phyloP scores from a whole-genome alignment of 2,797 vertebrate genomes.

The Propithecus perrieri region DNA sequence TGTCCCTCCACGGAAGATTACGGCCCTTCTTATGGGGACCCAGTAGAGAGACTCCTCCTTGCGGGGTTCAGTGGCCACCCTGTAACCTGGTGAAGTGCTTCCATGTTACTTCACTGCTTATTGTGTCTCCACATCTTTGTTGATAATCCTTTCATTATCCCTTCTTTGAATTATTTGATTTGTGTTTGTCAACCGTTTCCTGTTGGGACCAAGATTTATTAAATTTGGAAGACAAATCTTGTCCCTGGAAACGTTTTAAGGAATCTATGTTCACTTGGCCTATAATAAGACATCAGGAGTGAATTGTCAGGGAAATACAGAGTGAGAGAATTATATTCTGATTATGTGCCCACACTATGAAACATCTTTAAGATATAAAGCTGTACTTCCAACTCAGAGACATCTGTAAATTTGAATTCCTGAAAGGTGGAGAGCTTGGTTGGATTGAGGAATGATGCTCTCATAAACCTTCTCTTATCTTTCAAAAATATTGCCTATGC shows the following conservation, averaged over 20 bases:
- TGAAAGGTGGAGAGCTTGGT: neutral
- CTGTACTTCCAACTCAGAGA: neutral
- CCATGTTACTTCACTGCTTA: neutral
- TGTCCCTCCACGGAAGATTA: neutral
- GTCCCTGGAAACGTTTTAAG: neutral
- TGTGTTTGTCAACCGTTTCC: constrained; percentile 3
- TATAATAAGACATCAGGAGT: neutral
- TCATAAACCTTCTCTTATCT: neutral
- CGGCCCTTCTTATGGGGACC: neutral
- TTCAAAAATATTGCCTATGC: neutral
- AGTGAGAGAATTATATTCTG: neutral
- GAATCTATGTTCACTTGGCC: neutral
- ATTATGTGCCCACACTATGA: neutral
- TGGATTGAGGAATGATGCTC: neutral
- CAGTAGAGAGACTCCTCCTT: neutral
- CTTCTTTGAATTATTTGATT: neutral
- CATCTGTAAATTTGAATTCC: constrained; percentile 11
- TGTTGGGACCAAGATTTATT: neutral
- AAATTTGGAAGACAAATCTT: constrained; percentile 40
- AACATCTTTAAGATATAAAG: neutral
- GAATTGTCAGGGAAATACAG: neutral
- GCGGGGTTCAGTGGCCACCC: neutral
- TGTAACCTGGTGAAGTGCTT: neutral
- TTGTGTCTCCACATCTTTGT: neutral
- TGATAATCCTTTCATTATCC: neutral